These are phyloP conservation scores for Peromyscus californicus DNA, from an alignment of 2,113 vertebrate species.

Conservation along the genomic window DNA sequence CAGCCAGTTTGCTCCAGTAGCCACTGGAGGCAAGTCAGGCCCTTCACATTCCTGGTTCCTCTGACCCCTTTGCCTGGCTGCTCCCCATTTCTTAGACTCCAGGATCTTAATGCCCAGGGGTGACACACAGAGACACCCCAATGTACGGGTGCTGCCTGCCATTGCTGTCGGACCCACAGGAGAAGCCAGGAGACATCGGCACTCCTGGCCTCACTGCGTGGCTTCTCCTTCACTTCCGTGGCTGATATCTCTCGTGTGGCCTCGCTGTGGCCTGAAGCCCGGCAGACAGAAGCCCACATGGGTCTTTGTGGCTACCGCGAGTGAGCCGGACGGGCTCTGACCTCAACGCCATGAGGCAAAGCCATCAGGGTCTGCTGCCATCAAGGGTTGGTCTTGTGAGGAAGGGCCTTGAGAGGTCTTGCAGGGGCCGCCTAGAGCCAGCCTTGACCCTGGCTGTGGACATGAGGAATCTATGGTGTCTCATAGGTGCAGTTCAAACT, in stretches of 20 bases:
- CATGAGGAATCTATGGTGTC: background rate
- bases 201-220: background rate
- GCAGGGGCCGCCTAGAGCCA: too few relatives aligned
- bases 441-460: accelerated
- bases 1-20: background rate
- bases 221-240: too few relatives aligned
- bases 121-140: too few relatives aligned
- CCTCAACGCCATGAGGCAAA: background rate
- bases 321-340: background rate
- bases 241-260: background rate
- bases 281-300: background rate
- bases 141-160: background rate
- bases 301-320: background rate
- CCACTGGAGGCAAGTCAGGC: background rate
- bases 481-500: background rate
- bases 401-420: background rate
- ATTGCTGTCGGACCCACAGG: too few relatives aligned
- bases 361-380: background rate
- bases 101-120: background rate
- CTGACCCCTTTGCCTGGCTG: background rate
- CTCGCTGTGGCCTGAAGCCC: accelerated
- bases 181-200: background rate
- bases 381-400: background rate
- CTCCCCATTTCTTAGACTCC: background rate
- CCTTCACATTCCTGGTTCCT: background rate